These are phyloP conservation scores for Pseudanteris insignis DNA, from an alignment of 2,888 invertebrate species.

Conservation along the genomic window DNA sequence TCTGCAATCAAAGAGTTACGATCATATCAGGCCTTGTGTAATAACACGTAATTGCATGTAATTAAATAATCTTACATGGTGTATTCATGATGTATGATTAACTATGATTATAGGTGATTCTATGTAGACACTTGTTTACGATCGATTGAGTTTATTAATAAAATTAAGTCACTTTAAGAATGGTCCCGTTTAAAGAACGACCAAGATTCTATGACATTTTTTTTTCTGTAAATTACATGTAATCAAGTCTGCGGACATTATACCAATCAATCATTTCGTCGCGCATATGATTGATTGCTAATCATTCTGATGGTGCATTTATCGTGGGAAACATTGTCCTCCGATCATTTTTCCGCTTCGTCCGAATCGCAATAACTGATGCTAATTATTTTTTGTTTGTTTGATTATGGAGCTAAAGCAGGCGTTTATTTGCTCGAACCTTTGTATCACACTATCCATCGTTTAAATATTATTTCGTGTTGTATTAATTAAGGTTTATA, in stretches of 20 bases:
- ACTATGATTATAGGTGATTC: conserved; percentile 32
- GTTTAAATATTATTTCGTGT: no score
- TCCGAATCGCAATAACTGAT: no score
- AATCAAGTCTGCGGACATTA: conserved; percentile 7
- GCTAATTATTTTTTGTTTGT: no score
- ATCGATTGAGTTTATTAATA: conserved; percentile 14
- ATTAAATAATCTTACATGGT: conserved; percentile 23
- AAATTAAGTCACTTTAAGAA: conserved; percentile 21
- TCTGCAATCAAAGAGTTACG: conserved; percentile 20
- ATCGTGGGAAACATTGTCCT: no score
- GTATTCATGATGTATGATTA: conserved; percentile 30
- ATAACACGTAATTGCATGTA: conserved; percentile 35
- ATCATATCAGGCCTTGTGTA: conserved; percentile 22
- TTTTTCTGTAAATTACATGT: conserved; percentile 24
- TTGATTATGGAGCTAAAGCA: no score
- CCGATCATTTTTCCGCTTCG: no score
- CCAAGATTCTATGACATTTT: conserved; percentile 29
- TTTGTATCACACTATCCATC: no score
- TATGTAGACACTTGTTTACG: conserved; percentile 19
- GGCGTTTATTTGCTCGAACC: no score
- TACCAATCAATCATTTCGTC: conserved; percentile 16
- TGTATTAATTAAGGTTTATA: no score
- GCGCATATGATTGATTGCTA: neutral
- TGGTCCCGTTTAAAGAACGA: conserved; percentile 5
- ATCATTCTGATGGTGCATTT: no score